Base-by-base conservation (phyloP, 1,140 invertebrate species). In the Pseudomyrmex cubaensis region DNA sequence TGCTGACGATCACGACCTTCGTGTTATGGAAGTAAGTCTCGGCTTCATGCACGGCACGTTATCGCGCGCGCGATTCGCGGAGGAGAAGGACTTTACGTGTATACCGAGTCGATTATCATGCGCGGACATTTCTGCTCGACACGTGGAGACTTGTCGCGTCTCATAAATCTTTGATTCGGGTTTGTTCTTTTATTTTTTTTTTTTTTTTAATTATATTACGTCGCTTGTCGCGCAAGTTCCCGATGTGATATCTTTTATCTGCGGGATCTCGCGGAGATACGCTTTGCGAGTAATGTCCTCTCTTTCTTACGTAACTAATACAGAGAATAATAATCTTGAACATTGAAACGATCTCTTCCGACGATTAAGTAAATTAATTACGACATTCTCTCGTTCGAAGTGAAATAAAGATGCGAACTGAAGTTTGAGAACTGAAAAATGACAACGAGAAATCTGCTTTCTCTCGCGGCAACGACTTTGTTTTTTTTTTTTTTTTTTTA, bases 11-110 rank as follows among this genome's bases (percentile, higher is more conserved):
- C 66, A 95, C 96, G 89, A 96, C 96, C 67, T 96, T 97, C 92
- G 94, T 97, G 76, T 92, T 98, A 44, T 97, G 97, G 97, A 97
- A 97, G 97, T 97, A 95, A 95, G 95, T 95, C 66, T 48, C 52
- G 74, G 20, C 70, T 80, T 80, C n/a, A 50, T 48, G 48, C 76
- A 20, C 8, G 2, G 10, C 66, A 54, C 64, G 52, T 69, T 57
- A 66, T 78, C 75, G 44, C 44, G 13, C 72, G 35, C 35, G 35
- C 35, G 57, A 17, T 17, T 4, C 17, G 50, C 57, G 1, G n/a
- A 63, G 46, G 54, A 35, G 35, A 35, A 35, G 35, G 35, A 35
- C 35, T 35, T 35, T 35, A 35, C 44, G 59, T 70, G 3, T 15
- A n/a, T 69, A 77, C 9, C 64, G 52, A 59, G n/a, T 48, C 44